These are phyloP conservation scores for Boleophthalmus pectinirostris DNA, from an alignment of 2,113 vertebrate genomes.

Conservation along the genomic window DNA sequence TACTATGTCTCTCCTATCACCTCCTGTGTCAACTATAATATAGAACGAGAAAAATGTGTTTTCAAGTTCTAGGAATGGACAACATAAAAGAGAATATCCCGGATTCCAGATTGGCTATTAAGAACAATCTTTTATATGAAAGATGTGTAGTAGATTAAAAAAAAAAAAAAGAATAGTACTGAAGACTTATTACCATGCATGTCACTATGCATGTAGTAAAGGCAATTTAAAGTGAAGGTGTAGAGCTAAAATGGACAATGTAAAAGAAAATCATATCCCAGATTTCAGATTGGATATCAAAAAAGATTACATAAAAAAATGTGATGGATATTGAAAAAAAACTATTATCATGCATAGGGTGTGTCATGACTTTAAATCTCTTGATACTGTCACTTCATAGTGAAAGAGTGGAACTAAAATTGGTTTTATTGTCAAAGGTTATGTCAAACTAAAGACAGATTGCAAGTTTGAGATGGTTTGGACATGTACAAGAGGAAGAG, in stretches of 20 bases:
- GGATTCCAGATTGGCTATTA: conserved; percentile 4
- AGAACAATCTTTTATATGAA: conserved; percentile 40
- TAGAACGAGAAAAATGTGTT: conserved; percentile 60
- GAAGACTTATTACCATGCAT: background rate
- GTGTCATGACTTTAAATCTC: background rate
- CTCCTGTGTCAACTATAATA: conserved; percentile 55
- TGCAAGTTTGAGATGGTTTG: background rate
- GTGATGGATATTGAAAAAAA: too few species aligned
- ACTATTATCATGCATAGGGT: background rate
- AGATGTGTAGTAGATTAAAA: conserved; percentile 24
- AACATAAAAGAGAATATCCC: conserved; percentile 10
- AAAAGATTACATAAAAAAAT: too few species aligned
- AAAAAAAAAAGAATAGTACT: background rate
- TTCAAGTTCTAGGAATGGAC: background rate
- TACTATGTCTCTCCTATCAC: conserved; percentile 74
- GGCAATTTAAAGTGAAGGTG: too few species aligned
- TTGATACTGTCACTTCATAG: background rate
- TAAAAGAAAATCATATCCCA: too few species aligned
- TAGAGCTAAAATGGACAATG: too few species aligned
- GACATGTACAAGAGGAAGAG: background rate
- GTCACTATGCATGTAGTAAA: background rate
- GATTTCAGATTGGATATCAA: too few species aligned
- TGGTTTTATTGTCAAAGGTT: background rate
- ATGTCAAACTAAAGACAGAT: too few species aligned
- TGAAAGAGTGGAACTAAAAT: background rate